Conservation (phyloP, 2,797 vertebrate species). For the Cyprinella venusta region DNA sequence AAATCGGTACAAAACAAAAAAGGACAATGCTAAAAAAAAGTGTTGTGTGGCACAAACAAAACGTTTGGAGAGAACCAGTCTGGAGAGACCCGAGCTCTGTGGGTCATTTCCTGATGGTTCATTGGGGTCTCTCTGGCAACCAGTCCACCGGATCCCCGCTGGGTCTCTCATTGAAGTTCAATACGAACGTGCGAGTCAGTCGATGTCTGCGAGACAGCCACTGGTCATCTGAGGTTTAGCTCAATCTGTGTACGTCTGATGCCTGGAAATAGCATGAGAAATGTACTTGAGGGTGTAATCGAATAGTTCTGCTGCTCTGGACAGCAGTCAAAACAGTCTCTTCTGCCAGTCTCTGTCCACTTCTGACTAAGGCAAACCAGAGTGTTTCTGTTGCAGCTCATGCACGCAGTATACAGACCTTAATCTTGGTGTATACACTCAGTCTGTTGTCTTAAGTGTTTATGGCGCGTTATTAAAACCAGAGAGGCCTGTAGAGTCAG, state of each 20-base stretch:
- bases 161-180: conserved; percentile 56
- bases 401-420: conserved; percentile 17
- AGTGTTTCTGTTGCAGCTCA: conserved; percentile 36
- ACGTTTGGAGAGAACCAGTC: conserved; percentile 6
- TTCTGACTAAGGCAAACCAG: conserved; percentile 31
- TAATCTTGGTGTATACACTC: conserved; percentile 31
- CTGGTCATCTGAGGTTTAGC: conserved; percentile 57
- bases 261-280: conserved; percentile 54
- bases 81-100: conserved; percentile 27
- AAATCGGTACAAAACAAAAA: neutral
- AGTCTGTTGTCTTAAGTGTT: conserved; percentile 18
- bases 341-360: neutral
- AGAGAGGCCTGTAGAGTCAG: conserved; percentile 7
- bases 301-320: conserved; percentile 38
- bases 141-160: conserved; percentile 47
- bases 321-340: conserved; percentile 49
- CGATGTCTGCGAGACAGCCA: conserved; percentile 54
- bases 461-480: conserved; percentile 22
- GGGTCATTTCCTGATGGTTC: conserved; percentile 46
- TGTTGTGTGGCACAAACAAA: conserved; percentile 30
- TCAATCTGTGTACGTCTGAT: conserved; percentile 36
- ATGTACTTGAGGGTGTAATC: conserved; percentile 54
- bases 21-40: neutral
- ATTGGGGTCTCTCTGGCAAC: conserved; percentile 45
- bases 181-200: conserved; percentile 54